phyloP scores from a whole-genome alignment of 2,113 vertebrate species.

The Ivindomyrus marchei region DNA sequence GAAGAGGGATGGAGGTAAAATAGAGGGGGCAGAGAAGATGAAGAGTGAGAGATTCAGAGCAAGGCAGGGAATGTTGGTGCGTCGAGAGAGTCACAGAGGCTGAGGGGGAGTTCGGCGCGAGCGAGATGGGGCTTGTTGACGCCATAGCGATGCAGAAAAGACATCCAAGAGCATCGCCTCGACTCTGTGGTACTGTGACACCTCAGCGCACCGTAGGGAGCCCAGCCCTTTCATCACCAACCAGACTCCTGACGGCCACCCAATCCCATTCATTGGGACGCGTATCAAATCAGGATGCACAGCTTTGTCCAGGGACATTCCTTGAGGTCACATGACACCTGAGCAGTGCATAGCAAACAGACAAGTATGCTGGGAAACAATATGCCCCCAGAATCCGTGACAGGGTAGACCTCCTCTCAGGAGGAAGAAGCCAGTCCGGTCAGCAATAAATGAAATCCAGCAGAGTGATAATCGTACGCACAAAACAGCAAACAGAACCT shows the following conservation, averaged over 20 bases:
- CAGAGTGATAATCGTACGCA: neutral
- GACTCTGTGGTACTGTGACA: neutral
- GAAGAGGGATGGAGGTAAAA: neutral
- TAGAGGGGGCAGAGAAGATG: neutral
- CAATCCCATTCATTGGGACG: neutral
- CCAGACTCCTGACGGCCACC: neutral
- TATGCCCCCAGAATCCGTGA: neutral
- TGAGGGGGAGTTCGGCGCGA: neutral
- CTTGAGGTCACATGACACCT: neutral
- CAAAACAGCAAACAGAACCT: neutral
- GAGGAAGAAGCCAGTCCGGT: neutral
- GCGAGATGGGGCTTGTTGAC: neutral
- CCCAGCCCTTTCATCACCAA: neutral
- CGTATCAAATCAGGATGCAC: neutral
- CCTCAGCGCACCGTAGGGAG: neutral
- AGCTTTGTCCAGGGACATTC: neutral
- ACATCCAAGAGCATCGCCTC: neutral
- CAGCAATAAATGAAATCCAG: neutral
- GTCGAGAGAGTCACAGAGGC: neutral
- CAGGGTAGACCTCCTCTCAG: neutral
- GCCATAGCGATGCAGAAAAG: neutral
- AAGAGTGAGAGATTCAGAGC: neutral
- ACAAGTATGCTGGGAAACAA: neutral
- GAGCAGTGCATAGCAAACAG: neutral
- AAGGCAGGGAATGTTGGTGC: neutral